Percentiles rank a stretch among this genome's conserved stretches.
Evolutionary conservation across 2,888 invertebrate species (phyloP).

Genomic region (Hyposoter dolosus): DNA sequence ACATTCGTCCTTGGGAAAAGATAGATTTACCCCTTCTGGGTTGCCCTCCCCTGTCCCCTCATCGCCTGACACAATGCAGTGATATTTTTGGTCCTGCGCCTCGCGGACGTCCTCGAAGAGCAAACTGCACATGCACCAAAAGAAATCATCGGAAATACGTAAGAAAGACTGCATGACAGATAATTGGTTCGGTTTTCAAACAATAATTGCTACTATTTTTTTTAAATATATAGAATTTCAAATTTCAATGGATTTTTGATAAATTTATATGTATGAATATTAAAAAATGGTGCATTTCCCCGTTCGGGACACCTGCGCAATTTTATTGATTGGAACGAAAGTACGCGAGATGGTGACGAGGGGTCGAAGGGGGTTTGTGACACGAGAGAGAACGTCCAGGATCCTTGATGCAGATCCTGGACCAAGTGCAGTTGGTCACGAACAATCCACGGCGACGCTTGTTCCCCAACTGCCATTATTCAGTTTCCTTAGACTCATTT

Average conservation of each 20-base stretch:
- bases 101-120: background rate
- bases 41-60: background rate
- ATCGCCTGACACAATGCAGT: conserved; percentile 26
- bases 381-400: conserved; percentile 45
- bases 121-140: background rate
- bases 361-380: conserved; percentile 15
- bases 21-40: background rate
- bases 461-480: conserved; percentile 73
- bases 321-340: conserved; percentile 68
- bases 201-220: background rate
- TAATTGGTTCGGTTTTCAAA: background rate
- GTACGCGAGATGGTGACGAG: conserved; percentile 13
- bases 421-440: conserved; percentile 74
- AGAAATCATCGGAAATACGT: background rate
- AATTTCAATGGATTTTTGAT: background rate
- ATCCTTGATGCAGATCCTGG: conserved; percentile 70
- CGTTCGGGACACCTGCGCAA: conserved; percentile 69
- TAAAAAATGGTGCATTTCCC: conserved; percentile 41
- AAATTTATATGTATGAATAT: background rate
- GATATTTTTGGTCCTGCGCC: conserved; percentile 43
- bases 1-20: conserved; percentile 41
- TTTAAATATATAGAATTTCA: conserved; percentile 1
- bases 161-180: background rate
- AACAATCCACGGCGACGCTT: conserved; percentile 72
- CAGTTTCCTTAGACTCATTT: conserved; percentile 51